Evolutionary conservation across 2,113 vertebrate genomes (phyloP).

Genomic region (Galbula dea): DNA sequence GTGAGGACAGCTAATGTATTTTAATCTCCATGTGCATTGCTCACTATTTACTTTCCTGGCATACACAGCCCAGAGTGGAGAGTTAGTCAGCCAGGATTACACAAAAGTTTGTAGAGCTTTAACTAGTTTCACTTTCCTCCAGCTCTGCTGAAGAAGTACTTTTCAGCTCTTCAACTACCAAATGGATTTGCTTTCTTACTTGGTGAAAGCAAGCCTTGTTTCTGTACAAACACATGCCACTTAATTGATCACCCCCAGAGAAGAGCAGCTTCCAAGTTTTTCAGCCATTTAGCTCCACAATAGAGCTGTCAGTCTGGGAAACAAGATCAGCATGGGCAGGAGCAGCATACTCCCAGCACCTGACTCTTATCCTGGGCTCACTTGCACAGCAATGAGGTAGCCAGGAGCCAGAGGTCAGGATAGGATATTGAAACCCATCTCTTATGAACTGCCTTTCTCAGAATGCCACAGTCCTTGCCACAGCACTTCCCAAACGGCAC

Average conservation of each 20-base stretch:
- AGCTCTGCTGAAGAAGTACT: background rate
- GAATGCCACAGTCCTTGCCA: background rate
- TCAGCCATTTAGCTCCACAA: background rate
- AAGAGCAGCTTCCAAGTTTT: background rate
- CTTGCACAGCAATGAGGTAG: background rate
- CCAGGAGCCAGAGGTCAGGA: background rate
- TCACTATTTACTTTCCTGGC: slow-evolving; percentile 32
- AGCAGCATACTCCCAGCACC: background rate
- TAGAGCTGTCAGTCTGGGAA: background rate
- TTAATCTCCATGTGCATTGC: slow-evolving; percentile 47
- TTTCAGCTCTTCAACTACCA: background rate
- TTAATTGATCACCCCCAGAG: background rate
- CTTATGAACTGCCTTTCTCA: background rate
- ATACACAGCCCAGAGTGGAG: background rate
- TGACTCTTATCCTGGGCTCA: fast-evolving
- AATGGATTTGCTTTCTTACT: background rate
- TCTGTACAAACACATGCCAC: background rate
- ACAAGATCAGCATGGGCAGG: background rate
- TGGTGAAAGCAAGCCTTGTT: background rate
- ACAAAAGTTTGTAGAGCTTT: background rate
- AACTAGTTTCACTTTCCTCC: slow-evolving; percentile 6
- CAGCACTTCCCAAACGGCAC: background rate
- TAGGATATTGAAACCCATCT: background rate
- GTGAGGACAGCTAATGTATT: slow-evolving; percentile 25
- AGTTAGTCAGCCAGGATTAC: background rate